Percentiles rank a stretch among this genome's conserved stretches.
These are phyloP conservation scores for Flabesymbios commensalis DNA, from an alignment of 2,888 invertebrate genomes.

Conservation along the genomic window DNA sequence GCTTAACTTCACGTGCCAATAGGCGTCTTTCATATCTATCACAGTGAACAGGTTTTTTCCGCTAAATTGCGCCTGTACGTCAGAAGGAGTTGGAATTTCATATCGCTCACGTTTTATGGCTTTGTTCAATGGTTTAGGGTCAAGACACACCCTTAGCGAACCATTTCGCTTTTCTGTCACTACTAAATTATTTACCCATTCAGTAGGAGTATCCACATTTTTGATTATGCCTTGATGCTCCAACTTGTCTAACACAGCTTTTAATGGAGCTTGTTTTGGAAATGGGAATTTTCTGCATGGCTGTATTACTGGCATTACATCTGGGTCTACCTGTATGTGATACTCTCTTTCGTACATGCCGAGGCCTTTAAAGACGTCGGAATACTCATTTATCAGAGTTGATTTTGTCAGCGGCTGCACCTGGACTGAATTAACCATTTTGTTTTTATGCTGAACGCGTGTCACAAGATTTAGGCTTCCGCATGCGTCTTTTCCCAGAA, in stretches of 20 bases:
- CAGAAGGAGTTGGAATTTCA: constrained; percentile 26
- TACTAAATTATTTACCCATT: constrained; percentile 9
- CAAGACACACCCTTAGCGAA: constrained; percentile 4
- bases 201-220: background rate
- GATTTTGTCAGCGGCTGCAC: no score
- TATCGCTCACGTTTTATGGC: constrained; percentile 1
- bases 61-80: constrained; percentile 25
- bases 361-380: constrained; percentile 3
- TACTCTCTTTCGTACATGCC: background rate
- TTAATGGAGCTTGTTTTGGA: background rate
- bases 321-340: background rate
- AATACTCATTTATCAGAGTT: background rate
- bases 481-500: background rate
- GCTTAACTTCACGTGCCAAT: constrained; percentile 20
- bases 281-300: background rate
- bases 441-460: background rate
- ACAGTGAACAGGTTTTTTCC: constrained; percentile 30
- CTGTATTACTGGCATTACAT: background rate
- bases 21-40: constrained; percentile 26
- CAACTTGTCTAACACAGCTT: background rate
- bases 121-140: background rate
- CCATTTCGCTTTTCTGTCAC: constrained; percentile 1
- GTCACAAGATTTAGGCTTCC: background rate
- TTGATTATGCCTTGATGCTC: background rate
- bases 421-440: background rate